These are phyloP conservation scores for Netelia inedita DNA, from an alignment of 2,888 invertebrate genomes.

Conservation along the genomic window DNA sequence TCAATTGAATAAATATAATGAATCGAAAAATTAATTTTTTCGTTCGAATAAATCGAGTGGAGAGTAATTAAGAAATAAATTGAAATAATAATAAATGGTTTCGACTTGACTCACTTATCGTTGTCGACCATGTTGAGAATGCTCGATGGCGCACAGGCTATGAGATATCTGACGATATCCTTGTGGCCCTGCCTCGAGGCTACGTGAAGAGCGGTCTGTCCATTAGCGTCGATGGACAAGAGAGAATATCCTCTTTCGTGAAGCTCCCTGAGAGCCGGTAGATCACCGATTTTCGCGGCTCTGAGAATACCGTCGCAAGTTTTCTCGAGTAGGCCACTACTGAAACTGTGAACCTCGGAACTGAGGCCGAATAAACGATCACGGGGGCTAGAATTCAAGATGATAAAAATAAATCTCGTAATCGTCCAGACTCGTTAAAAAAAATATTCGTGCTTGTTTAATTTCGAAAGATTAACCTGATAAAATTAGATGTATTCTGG, in stretches of 20 bases:
- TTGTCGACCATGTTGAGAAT: constrained; percentile 95
- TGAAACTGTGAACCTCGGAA: constrained; percentile 82
- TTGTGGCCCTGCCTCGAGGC: constrained; percentile 95
- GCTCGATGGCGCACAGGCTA: constrained; percentile 93
- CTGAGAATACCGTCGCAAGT: constrained; percentile 93
- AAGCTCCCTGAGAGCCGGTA: constrained; percentile 92
- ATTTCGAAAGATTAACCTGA: constrained; percentile 74
- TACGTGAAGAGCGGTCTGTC: constrained; percentile 96
- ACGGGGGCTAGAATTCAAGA: constrained; percentile 78
- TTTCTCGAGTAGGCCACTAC: constrained; percentile 92
- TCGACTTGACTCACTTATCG: constrained; percentile 88
- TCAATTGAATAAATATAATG: too few species aligned
- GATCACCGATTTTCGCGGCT: constrained; percentile 94
- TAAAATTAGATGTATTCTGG: constrained; percentile 76
- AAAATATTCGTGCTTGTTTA: constrained; percentile 2
- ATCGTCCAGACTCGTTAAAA: background rate
- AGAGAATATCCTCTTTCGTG: constrained; percentile 94
- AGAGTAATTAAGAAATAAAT: too few species aligned
- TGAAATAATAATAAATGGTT: too few species aligned
- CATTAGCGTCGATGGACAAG: constrained; percentile 92
- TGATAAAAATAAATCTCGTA: constrained; percentile 15
- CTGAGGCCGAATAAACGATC: constrained; percentile 82
- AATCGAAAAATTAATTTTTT: too few species aligned
- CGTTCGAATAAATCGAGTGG: too few species aligned
- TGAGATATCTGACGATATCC: constrained; percentile 95